Base-by-base conservation (phyloP, 2,888 invertebrate genomes). In the Hololepta plana region DNA sequence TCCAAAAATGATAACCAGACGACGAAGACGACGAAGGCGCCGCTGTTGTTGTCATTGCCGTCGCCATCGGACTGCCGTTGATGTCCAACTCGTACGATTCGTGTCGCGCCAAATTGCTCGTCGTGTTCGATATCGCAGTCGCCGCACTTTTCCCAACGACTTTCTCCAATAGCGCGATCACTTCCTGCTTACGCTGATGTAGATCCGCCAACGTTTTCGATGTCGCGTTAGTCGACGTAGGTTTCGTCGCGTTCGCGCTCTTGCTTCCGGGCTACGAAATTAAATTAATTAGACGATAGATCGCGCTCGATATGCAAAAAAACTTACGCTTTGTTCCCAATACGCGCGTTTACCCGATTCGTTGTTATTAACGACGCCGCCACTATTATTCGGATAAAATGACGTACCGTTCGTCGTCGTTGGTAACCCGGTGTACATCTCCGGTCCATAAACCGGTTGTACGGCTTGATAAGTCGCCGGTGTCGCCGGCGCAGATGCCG, bases 171-270 rank as follows among this genome's bases (percentile, higher is more conserved):
- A 67, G 67, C 31, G 59, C 59, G 12, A 70, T 53, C 24, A 72
- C 64, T 40, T 69, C 69, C 46, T 64, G 64, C 41, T 62, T 65
- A 3, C 68, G 55, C 38, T 68, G 66, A 31, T 68, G 59, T 26
- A 72, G 48, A 37, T 65, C 61, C 2, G 65, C 63, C 22, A 70
- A 46, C 31, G 59, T 63, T 42, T 63, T 64, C 7, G 61, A 60
- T 15, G 51, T 45, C 12, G 48, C 42, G 24, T 25, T 20, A n/a
- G n/a, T n/a, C n/a, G n/a, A n/a, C 10, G 12, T 10, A 3, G 13
- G 4, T 15, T 27, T 28, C 12, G 5, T 8, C 27, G 8, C 23
- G 5, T 9, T 10, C 41, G 38, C 23, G 12, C n/a, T 9, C 9
- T 17, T 17, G 17, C 6, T 8, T 7, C 17, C 7, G 17, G 8